phyloP scores from a whole-genome alignment of 2,888 invertebrate species.

The Trichogramma dendrolimi region DNA sequence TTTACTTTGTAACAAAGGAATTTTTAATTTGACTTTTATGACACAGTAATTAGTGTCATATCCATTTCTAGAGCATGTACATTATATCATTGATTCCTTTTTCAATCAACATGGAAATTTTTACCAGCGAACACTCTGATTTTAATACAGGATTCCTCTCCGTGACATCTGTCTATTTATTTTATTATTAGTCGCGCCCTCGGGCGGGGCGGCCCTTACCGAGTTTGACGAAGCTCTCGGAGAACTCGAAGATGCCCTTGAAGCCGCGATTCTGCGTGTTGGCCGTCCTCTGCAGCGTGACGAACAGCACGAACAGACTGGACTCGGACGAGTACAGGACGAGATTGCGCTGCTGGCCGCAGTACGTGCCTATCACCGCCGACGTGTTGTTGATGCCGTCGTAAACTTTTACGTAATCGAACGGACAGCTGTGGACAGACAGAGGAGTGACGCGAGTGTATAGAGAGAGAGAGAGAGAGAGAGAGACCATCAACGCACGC shows the following conservation, averaged over 20 bases:
- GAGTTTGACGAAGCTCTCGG: conserved; percentile 96
- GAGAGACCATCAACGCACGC: too few relatives aligned
- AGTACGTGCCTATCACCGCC: conserved; percentile 92
- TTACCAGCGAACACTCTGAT: too few relatives aligned
- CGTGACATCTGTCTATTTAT: background rate
- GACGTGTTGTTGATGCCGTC: conserved; percentile 88
- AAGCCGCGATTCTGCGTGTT: conserved; percentile 97
- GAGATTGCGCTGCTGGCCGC: conserved; percentile 93
- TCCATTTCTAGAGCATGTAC: too few relatives aligned
- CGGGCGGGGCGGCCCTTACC: conserved; percentile 59
- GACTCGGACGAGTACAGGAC: conserved; percentile 92
- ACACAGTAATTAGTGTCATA: too few relatives aligned
- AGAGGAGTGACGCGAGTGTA: background rate
- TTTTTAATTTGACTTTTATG: too few relatives aligned
- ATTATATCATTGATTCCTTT: too few relatives aligned
- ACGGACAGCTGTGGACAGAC: conserved; percentile 79
- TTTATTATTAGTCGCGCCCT: background rate
- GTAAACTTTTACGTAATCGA: conserved; percentile 95
- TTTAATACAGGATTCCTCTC: too few relatives aligned
- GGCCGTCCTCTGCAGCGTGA: conserved; percentile 83
- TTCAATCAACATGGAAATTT: too few relatives aligned
- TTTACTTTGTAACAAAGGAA: too few relatives aligned
- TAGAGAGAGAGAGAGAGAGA: too few relatives aligned
- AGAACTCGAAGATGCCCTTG: conserved; percentile 98
- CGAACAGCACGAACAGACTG: conserved; percentile 85